Conservation (phyloP, 2,113 vertebrate genomes). For the Gallinago jamesoni region DNA sequence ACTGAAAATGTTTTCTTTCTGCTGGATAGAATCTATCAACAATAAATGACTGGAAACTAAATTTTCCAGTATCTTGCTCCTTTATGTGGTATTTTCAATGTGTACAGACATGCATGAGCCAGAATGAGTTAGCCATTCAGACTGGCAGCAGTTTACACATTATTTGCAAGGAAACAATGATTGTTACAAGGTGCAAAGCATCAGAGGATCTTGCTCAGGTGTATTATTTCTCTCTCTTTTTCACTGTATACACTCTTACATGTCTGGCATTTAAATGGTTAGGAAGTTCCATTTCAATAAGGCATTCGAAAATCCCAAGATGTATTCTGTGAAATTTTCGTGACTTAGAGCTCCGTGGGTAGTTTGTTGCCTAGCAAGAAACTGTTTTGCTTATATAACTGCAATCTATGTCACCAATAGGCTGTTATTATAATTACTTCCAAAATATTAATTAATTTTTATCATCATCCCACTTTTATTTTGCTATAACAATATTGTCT, state of each 20-base stretch:
- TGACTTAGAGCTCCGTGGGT: neutral
- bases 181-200: neutral
- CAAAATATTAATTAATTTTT: constrained; percentile 13
- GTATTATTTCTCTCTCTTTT: neutral
- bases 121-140: neutral
- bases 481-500: neutral
- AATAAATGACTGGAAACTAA: neutral
- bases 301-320: neutral
- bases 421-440: neutral
- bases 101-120: neutral
- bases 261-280: neutral
- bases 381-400: neutral
- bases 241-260: neutral
- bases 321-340: neutral
- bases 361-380: constrained; percentile 1
- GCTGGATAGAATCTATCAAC: neutral
- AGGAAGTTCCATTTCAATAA: neutral
- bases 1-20: neutral
- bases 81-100: neutral
- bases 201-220: neutral
- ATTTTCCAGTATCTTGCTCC: neutral
- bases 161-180: neutral
- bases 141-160: neutral
- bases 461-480: neutral
- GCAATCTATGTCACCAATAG: neutral